phyloP scores from a whole-genome alignment of 2,888 invertebrate species.

The Catocala fraxini region DNA sequence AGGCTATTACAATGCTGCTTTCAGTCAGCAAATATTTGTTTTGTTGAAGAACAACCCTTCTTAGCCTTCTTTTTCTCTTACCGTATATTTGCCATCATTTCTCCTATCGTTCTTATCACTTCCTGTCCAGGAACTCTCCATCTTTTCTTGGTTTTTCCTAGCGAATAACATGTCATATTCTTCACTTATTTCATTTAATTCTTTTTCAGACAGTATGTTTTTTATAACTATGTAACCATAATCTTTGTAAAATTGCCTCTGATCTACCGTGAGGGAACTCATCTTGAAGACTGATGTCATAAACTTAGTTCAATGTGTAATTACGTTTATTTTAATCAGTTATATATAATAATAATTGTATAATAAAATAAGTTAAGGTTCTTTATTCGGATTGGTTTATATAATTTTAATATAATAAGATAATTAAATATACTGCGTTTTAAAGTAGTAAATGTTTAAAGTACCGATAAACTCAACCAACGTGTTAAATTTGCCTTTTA shows the following conservation, averaged over 20 bases:
- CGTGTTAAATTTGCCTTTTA: too few species aligned
- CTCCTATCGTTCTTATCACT: constrained; percentile 69
- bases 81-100: constrained; percentile 61
- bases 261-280: constrained; percentile 73
- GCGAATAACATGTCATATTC: constrained; percentile 85
- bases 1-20: too few species aligned
- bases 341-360: too few species aligned
- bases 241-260: constrained; percentile 81
- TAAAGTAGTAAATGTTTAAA: too few species aligned
- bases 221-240: constrained; percentile 86
- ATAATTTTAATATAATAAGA: too few species aligned
- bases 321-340: too few species aligned
- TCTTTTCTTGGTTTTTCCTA: constrained; percentile 78
- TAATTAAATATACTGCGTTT: too few species aligned
- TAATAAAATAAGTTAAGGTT: too few species aligned
- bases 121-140: constrained; percentile 87
- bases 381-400: too few species aligned
- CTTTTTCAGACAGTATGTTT: constrained; percentile 72
- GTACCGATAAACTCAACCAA: too few species aligned
- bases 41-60: too few species aligned
- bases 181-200: constrained; percentile 75
- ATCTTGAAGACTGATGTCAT: constrained; percentile 41
- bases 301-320: not conserved
- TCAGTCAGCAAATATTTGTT: too few species aligned
- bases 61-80: constrained; percentile 25